phyloP scores from a whole-genome alignment of 2,888 invertebrate species.

The Cyclophora punctaria region DNA sequence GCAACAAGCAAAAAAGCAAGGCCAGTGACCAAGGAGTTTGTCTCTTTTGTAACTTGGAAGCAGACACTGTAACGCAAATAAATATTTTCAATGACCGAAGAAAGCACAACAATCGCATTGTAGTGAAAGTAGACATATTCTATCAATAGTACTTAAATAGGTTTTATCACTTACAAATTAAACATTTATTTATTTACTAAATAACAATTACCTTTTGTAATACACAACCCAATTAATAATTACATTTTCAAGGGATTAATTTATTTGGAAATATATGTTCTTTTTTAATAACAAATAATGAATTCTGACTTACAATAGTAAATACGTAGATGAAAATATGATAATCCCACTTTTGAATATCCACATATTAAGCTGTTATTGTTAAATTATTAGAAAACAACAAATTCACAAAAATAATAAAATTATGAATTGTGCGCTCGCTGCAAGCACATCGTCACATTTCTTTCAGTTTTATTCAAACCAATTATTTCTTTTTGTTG shows the following conservation, averaged over 20 bases:
- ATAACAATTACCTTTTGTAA: too few species aligned
- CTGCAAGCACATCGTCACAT: neutral
- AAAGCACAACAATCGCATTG: too few species aligned
- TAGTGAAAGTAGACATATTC: constrained; percentile 22
- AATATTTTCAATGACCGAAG: constrained; percentile 10
- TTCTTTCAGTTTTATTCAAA: too few species aligned
- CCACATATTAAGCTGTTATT: constrained; percentile 45
- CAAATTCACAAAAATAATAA: neutral
- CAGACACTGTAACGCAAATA: constrained; percentile 51
- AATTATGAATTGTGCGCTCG: neutral
- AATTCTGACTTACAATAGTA: constrained; percentile 53
- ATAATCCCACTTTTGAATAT: constrained; percentile 60
- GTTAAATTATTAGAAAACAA: neutral
- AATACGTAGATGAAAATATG: constrained; percentile 52
- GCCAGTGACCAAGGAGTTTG: constrained; percentile 56
- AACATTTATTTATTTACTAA: too few species aligned
- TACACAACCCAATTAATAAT: too few species aligned
- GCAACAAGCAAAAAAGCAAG: constrained; percentile 62
- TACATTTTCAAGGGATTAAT: neutral
- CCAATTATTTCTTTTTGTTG: too few species aligned
- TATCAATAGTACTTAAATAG: neutral
- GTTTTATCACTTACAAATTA: too few species aligned
- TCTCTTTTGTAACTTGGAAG: constrained; percentile 57
- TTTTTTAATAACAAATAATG: constrained; percentile 4
- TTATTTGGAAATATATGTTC: constrained; percentile 1